phyloP scores from a whole-genome alignment of 2,888 invertebrate species.

The Drosophila subquinaria region DNA sequence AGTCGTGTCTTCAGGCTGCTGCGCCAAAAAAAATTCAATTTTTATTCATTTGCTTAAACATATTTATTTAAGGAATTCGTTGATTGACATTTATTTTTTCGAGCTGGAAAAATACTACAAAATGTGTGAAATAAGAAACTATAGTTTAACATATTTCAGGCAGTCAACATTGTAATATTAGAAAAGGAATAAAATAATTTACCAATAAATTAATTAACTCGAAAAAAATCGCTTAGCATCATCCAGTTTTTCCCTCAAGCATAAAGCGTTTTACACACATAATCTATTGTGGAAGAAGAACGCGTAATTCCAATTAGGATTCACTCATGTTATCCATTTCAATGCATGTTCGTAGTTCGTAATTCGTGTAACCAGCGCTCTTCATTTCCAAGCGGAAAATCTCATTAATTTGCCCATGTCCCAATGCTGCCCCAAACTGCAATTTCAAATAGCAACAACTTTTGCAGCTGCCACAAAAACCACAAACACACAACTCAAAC shows the following conservation, averaged over 20 bases:
- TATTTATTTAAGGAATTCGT: no score
- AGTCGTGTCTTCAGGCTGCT: no score
- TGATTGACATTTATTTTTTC: no score
- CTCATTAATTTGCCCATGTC: constrained; percentile 13
- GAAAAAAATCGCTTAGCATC: no score
- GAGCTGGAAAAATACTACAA: no score
- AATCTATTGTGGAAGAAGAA: constrained; percentile 1
- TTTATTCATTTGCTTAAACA: no score
- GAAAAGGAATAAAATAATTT: no score
- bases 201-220: no score
- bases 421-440: constrained; percentile 29
- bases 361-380: constrained; percentile 20
- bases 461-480: constrained; percentile 46
- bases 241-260: neutral
- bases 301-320: constrained; percentile 21
- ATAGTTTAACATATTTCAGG: neutral
- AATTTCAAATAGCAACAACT: constrained; percentile 15
- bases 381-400: constrained; percentile 19
- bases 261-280: neutral
- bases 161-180: neutral
- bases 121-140: no score
- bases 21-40: no score
- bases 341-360: constrained; percentile 8
- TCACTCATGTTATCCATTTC: constrained; percentile 19
- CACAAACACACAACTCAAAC: constrained; percentile 19